phyloP scores from a whole-genome alignment of 2,888 invertebrate genomes.

The Epinotia bilunana region DNA sequence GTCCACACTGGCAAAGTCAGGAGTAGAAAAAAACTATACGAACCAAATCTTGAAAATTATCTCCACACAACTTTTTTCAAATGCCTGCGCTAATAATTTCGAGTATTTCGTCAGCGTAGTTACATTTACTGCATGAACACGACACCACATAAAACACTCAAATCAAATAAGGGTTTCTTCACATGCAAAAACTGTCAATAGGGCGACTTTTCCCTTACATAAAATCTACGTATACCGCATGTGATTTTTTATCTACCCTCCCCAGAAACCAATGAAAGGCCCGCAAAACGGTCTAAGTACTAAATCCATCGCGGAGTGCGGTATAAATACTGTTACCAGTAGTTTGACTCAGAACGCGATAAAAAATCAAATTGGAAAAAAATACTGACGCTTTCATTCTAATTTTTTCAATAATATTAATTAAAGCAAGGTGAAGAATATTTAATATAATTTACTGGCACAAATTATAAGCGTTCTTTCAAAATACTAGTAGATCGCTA shows the following conservation, averaged over 20 bases:
- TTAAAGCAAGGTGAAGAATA: too few species aligned
- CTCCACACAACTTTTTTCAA: neutral
- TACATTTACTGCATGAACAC: neutral
- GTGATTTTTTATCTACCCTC: constrained; percentile 15
- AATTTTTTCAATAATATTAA: too few species aligned
- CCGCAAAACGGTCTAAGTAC: constrained; percentile 10
- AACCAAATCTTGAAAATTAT: too few species aligned
- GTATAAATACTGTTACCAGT: neutral
- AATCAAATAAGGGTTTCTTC: neutral
- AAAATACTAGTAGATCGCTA: too few species aligned
- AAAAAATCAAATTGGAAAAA: too few species aligned
- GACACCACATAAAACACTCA: neutral
- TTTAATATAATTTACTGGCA: too few species aligned
- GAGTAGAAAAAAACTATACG: too few species aligned
- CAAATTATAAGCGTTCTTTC: too few species aligned
- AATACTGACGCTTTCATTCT: too few species aligned
- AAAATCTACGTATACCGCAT: constrained; percentile 5
- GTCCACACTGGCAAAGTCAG: too few species aligned
- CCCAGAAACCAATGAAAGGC: constrained; percentile 11
- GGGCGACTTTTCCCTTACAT: neutral
- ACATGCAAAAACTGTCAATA: neutral
- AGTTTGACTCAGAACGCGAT: neutral
- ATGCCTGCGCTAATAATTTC: neutral
- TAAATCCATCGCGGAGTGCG: constrained; percentile 8
- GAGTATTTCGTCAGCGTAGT: neutral